Conservation (phyloP, 2,888 invertebrate species). For the Elegia similella region DNA sequence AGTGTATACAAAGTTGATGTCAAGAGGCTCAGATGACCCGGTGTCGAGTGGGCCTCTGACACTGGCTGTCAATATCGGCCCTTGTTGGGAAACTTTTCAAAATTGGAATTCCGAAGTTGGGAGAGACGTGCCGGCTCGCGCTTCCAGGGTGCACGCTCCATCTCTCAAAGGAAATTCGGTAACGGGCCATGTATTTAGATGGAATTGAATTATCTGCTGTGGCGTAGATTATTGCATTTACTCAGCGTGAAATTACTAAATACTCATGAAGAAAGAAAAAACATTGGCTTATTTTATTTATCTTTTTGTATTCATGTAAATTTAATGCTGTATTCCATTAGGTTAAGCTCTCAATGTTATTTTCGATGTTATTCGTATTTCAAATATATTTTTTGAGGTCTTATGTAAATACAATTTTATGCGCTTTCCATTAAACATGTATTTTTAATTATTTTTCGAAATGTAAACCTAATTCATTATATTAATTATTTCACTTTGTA, state of each 20-base stretch:
- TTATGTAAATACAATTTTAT: too few species aligned
- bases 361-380: too few species aligned
- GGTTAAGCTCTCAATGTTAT: background rate
- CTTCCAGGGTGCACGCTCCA: constrained; percentile 62
- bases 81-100: constrained; percentile 79
- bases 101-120: constrained; percentile 80
- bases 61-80: constrained; percentile 75
- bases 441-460: too few species aligned
- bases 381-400: too few species aligned
- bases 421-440: too few species aligned
- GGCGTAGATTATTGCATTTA: constrained; percentile 71
- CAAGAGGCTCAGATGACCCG: constrained; percentile 43
- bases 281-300: constrained; percentile 39
- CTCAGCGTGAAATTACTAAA: constrained; percentile 69
- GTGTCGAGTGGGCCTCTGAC: constrained; percentile 63
- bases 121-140: constrained; percentile 73
- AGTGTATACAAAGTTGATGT: constrained; percentile 41
- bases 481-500: too few species aligned
- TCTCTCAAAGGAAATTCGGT: constrained; percentile 79
- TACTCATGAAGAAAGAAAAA: constrained; percentile 51
- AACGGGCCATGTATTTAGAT: constrained; percentile 71
- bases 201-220: constrained; percentile 74
- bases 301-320: constrained; percentile 15
- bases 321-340: background rate
- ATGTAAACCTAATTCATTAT: too few species aligned